Evolutionary conservation across 92 coral and sea anemone species (phyloP).

Genomic region (Epizoanthus stellaris): DNA sequence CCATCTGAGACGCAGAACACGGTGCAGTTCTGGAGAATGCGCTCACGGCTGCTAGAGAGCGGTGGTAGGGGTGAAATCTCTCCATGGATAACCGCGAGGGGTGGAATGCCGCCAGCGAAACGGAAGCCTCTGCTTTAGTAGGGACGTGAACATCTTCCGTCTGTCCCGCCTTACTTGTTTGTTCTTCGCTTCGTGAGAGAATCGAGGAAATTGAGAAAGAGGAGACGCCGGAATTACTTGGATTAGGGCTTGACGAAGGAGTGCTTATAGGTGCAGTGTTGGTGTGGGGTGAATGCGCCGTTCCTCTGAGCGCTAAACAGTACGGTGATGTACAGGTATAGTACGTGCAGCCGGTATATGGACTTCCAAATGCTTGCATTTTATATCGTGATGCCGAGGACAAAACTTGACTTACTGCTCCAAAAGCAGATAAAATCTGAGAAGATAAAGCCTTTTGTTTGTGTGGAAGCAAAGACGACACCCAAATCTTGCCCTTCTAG

Average conservation of each 20-base stretch:
- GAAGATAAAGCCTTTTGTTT: background rate
- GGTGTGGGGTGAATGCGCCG: constrained; percentile 37
- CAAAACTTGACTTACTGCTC: background rate
- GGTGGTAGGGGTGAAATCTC: constrained; percentile 84
- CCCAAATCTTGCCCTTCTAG: background rate
- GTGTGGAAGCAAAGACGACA: constrained; percentile 16
- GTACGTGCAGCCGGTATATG: constrained; percentile 68
- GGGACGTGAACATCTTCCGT: constrained; percentile 28
- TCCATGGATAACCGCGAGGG: constrained; percentile 68
- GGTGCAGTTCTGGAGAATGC: constrained; percentile 69
- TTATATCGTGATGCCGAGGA: background rate
- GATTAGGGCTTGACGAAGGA: constrained; percentile 15
- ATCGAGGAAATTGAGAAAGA: constrained; percentile 87
- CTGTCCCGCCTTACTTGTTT: constrained; percentile 52
- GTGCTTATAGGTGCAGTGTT: constrained; percentile 58
- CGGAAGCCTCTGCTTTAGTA: constrained; percentile 43
- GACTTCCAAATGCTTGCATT: constrained; percentile 77
- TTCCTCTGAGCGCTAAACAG: constrained; percentile 63
- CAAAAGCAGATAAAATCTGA: background rate
- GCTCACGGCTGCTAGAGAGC: constrained; percentile 64
- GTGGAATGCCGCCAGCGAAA: constrained; percentile 49
- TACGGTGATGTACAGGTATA: constrained; percentile 80
- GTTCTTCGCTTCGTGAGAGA: constrained; percentile 79
- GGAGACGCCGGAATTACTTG: constrained; percentile 40
- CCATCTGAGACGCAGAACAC: constrained; percentile 58